Evolutionary conservation across 2,113 vertebrate genomes (phyloP).

Genomic region (Chaetodon auriga): DNA sequence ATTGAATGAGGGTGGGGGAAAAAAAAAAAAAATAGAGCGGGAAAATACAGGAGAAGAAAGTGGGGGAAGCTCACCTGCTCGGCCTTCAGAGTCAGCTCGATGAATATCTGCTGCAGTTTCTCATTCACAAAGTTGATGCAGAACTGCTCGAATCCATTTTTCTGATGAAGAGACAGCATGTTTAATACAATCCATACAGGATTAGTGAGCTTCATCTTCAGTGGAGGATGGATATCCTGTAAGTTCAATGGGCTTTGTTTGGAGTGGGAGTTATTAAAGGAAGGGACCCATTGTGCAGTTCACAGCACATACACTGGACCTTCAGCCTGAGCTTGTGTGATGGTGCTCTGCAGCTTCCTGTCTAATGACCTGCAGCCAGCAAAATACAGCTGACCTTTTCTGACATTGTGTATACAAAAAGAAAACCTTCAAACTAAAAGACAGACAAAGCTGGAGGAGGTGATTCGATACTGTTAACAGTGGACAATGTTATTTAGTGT

Average conservation of each 20-base stretch:
- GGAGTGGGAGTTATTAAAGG: conserved; percentile 23
- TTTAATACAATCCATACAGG: conserved; percentile 24
- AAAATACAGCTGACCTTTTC: conserved; percentile 17
- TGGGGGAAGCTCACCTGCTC: conserved; percentile 90
- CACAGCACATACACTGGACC: conserved; percentile 41
- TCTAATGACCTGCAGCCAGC: conserved; percentile 7
- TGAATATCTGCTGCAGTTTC: conserved; percentile 98
- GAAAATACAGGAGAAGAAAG: neutral
- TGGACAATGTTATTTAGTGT: neutral
- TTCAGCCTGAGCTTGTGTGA: conserved; percentile 16
- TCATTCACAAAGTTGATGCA: conserved; percentile 99
- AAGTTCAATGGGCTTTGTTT: conserved; percentile 56
- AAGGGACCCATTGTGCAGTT: conserved; percentile 35
- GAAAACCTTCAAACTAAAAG: neutral
- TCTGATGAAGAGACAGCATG: conserved; percentile 82
- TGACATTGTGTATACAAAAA: conserved; percentile 16
- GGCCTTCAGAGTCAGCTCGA: conserved; percentile 96
- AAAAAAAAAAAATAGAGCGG: neutral
- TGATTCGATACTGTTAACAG: neutral
- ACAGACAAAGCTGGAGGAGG: neutral
- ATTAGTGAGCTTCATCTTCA: conserved; percentile 13
- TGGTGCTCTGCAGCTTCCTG: conserved; percentile 49
- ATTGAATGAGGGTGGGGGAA: neutral
- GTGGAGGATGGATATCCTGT: conserved; percentile 47
- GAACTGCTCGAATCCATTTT: conserved; percentile 99